A percentile compares a stretch with the other conserved stretches of the same genome.
These are phyloP conservation scores for Muschampia plurimacula DNA, from an alignment of 2,888 invertebrate species.

Conservation along the genomic window DNA sequence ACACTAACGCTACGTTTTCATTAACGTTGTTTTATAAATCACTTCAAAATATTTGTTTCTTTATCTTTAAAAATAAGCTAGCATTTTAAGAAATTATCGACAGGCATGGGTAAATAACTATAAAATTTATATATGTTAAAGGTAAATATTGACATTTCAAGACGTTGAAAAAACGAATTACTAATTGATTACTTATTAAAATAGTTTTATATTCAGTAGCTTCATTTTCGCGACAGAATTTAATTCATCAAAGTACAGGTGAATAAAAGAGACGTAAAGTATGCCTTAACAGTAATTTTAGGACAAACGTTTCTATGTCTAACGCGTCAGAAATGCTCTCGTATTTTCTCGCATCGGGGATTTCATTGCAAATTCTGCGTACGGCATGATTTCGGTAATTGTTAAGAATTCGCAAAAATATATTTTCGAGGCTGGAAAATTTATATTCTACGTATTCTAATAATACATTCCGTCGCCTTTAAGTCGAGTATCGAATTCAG, in stretches of 20 bases:
- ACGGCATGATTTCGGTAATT: constrained; percentile 26
- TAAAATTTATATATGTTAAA: too few relatives aligned
- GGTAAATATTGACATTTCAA: too few relatives aligned
- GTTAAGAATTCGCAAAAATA: constrained; percentile 24
- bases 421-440: constrained; percentile 30
- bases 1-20: neutral
- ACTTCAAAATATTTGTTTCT: too few relatives aligned
- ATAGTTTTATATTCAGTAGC: neutral
- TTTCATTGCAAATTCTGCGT: constrained; percentile 10
- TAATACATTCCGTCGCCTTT: neutral
- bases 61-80: too few relatives aligned
- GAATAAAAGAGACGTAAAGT: neutral
- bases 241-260: neutral
- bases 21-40: too few relatives aligned
- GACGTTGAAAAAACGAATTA: too few relatives aligned
- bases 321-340: constrained; percentile 16
- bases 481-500: neutral
- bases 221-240: neutral
- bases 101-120: too few relatives aligned
- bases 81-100: too few relatives aligned
- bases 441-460: constrained; percentile 17
- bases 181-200: too few relatives aligned
- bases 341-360: constrained; percentile 16
- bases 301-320: constrained; percentile 6
- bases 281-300: constrained; percentile 15